These are phyloP conservation scores for Heliconius erato DNA, from an alignment of 2,888 invertebrate genomes.

Conservation along the genomic window DNA sequence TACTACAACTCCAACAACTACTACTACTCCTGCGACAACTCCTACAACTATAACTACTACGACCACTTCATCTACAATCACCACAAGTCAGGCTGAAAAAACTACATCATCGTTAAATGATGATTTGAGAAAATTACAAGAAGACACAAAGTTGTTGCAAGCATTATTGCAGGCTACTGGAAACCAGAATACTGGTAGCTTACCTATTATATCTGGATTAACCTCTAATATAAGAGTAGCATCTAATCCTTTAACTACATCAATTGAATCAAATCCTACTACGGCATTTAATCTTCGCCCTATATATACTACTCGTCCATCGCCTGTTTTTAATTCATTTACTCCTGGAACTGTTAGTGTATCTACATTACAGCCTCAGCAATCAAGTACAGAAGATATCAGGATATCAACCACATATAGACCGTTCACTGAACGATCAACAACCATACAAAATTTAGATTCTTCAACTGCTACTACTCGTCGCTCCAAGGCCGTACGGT, in stretches of 20 bases:
- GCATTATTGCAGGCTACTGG: constrained; percentile 77
- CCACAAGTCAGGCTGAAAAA: constrained; percentile 23
- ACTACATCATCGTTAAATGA: constrained; percentile 64
- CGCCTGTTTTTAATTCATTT: constrained; percentile 64
- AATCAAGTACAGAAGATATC: constrained; percentile 65
- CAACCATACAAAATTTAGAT: constrained; percentile 61
- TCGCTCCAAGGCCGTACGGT: constrained; percentile 60
- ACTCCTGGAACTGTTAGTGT: constrained; percentile 64
- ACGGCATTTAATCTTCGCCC: constrained; percentile 73
- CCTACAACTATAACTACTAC: constrained; percentile 56
- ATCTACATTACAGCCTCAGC: constrained; percentile 68
- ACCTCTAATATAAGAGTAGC: constrained; percentile 80
- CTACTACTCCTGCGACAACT: constrained; percentile 48
- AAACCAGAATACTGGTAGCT: constrained; percentile 65
- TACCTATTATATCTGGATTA: constrained; percentile 74
- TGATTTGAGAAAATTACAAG: constrained; percentile 75
- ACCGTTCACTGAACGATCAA: constrained; percentile 68
- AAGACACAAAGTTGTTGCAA: constrained; percentile 78
- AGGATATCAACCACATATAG: constrained; percentile 77
- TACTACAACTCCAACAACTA: constrained; percentile 54
- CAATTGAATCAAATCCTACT: constrained; percentile 72
- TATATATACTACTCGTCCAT: constrained; percentile 68
- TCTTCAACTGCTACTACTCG: constrained; percentile 61
- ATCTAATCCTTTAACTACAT: constrained; percentile 75
- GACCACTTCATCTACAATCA: constrained; percentile 57